Percentiles rank a stretch among this genome's conserved stretches.
Evolutionary conservation across 2,888 invertebrate species (phyloP).

Genomic region (Priocnemis perturbator): DNA sequence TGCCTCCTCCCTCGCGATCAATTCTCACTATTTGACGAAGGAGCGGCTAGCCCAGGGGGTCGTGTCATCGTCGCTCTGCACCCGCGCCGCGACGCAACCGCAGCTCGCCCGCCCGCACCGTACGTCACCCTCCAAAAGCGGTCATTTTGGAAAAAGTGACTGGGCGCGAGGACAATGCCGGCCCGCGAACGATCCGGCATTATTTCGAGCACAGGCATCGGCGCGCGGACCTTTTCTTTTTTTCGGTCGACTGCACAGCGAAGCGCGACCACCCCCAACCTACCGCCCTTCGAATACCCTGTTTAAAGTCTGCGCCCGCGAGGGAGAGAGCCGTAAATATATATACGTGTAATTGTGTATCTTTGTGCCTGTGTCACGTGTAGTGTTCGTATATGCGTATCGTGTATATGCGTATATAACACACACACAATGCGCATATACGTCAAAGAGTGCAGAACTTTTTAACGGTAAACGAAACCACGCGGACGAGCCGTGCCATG

Average conservation of each 20-base stretch:
- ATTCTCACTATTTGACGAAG: slow-evolving; percentile 52
- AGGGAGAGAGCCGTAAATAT: slow-evolving; percentile 26
- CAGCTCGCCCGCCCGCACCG: slow-evolving; percentile 64
- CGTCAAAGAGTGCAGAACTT: background rate
- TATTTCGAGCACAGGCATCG: slow-evolving; percentile 61
- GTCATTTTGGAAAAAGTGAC: slow-evolving; percentile 68
- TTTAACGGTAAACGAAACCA: background rate
- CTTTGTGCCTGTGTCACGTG: background rate
- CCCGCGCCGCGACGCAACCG: slow-evolving; percentile 28
- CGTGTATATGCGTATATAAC: background rate
- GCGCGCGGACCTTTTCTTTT: slow-evolving; percentile 19
- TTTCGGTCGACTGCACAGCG: too few species aligned
- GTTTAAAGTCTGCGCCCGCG: slow-evolving; percentile 58
- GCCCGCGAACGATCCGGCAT: slow-evolving; percentile 49
- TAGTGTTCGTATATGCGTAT: background rate
- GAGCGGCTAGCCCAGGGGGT: slow-evolving; percentile 19
- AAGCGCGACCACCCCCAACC: too few species aligned
- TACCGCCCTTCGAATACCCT: slow-evolving; percentile 57
- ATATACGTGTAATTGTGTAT: background rate
- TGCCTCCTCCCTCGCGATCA: slow-evolving; percentile 34
- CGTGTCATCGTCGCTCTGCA: too few species aligned
- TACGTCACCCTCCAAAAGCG: slow-evolving; percentile 70
- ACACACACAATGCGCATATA: too few species aligned
- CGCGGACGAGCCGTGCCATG: background rate
- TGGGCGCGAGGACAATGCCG: slow-evolving; percentile 68